Conservation (phyloP, 2,113 vertebrate genomes). For the Vimba vimba region DNA sequence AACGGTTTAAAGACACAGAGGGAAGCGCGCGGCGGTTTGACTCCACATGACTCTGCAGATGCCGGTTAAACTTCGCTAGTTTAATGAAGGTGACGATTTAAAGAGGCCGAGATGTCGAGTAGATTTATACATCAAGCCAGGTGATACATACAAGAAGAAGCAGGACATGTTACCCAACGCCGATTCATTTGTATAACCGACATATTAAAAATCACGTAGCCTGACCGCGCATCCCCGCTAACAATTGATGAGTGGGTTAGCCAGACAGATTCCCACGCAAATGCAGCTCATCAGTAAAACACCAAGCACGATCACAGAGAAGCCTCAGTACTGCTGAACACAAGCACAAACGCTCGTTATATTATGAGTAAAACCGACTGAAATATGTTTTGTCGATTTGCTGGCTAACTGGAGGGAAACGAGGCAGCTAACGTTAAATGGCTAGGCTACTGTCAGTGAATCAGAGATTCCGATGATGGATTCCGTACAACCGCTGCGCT, state of each 20-base stretch:
- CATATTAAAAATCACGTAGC: neutral
- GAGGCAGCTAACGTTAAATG: constrained; percentile 18
- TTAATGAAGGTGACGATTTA: neutral
- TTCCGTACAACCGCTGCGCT: constrained; percentile 16
- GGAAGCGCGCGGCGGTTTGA: neutral
- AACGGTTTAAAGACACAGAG: neutral
- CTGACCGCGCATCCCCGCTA: constrained; percentile 11
- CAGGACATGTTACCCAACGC: neutral
- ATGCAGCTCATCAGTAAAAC: neutral
- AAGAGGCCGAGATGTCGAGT: neutral
- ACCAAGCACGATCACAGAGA: neutral
- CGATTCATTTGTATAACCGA: neutral
- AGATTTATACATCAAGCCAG: neutral
- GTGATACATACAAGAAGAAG: neutral
- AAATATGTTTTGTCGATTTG: neutral
- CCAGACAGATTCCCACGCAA: neutral
- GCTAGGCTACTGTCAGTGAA: constrained; percentile 46
- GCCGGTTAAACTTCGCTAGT: constrained; percentile 48
- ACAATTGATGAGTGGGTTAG: constrained; percentile 5
- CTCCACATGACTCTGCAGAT: constrained; percentile 52
- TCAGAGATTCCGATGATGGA: neutral
- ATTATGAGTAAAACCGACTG: neutral
- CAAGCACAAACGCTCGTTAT: neutral
- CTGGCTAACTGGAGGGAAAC: constrained; percentile 35
- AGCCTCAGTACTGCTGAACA: neutral